Evolutionary conservation across 2,888 invertebrate genomes (phyloP).

Genomic region (Oithona nana): DNA sequence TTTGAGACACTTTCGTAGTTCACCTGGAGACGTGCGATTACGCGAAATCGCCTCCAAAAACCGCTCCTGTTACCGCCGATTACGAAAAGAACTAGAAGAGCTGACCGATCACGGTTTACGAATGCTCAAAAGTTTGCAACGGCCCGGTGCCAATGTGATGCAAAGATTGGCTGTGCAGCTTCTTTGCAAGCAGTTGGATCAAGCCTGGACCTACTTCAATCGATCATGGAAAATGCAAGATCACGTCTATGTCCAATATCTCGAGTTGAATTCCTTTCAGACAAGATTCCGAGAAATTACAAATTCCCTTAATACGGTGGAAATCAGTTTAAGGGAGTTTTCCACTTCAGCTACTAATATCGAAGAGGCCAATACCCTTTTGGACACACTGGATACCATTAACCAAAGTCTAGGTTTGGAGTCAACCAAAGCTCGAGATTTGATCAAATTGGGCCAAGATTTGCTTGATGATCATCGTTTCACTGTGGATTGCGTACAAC

Average conservation of each 20-base stretch:
- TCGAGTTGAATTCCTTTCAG: conserved; percentile 15
- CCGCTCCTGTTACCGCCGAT: background rate
- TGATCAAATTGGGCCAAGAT: conserved; percentile 52
- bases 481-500: conserved; percentile 76
- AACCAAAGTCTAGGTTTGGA: conserved; percentile 31
- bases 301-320: conserved; percentile 1
- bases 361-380: background rate
- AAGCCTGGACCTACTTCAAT: conserved; percentile 17
- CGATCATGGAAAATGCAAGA: conserved; percentile 17
- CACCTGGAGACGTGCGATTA: background rate
- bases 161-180: conserved; percentile 15
- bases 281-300: conserved; percentile 5
- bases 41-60: conserved; percentile 14
- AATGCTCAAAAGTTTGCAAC: conserved; percentile 13
- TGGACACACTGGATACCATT: conserved; percentile 6
- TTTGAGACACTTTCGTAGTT: background rate
- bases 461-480: conserved; percentile 63
- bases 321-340: background rate
- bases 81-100: conserved; percentile 14
- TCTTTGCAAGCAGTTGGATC: conserved; percentile 14
- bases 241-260: conserved; percentile 16
- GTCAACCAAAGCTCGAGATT: conserved; percentile 56
- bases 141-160: conserved; percentile 16
- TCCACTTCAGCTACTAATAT: background rate
- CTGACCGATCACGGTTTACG: conserved; percentile 14